phyloP scores from a whole-genome alignment of 2,888 invertebrate species.

The Bombyx huttoni region DNA sequence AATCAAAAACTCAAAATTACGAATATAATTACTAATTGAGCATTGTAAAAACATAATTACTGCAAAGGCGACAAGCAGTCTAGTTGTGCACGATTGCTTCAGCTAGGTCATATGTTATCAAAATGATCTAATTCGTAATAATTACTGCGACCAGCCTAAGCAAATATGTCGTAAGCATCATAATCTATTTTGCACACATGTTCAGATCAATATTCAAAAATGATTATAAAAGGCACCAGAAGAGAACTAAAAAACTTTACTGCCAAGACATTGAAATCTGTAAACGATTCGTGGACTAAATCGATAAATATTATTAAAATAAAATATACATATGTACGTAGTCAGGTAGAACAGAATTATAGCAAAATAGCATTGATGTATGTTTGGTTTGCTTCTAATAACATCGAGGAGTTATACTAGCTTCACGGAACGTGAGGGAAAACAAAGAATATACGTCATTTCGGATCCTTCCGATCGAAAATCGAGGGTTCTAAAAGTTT shows the following conservation, averaged over 20 bases:
- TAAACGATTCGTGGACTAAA: background rate
- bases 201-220: background rate
- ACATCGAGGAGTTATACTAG: no score
- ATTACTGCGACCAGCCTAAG: constrained; percentile 7
- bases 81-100: constrained; percentile 15
- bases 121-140: constrained; percentile 11
- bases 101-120: constrained; percentile 18
- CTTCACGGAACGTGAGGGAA: no score
- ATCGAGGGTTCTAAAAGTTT: no score
- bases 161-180: constrained; percentile 12
- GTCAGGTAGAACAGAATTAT: no score
- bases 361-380: no score
- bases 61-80: constrained; percentile 35
- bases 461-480: no score
- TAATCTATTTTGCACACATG: constrained; percentile 9
- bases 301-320: no score
- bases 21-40: no score
- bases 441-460: no score
- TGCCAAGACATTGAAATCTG: background rate
- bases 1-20: no score
- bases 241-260: background rate
- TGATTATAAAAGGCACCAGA: background rate
- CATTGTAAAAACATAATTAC: background rate
- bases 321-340: no score
- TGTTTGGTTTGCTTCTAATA: no score